phyloP scores from a whole-genome alignment of 1,140 invertebrate genomes.

The Drosophila tropicalis region DNA sequence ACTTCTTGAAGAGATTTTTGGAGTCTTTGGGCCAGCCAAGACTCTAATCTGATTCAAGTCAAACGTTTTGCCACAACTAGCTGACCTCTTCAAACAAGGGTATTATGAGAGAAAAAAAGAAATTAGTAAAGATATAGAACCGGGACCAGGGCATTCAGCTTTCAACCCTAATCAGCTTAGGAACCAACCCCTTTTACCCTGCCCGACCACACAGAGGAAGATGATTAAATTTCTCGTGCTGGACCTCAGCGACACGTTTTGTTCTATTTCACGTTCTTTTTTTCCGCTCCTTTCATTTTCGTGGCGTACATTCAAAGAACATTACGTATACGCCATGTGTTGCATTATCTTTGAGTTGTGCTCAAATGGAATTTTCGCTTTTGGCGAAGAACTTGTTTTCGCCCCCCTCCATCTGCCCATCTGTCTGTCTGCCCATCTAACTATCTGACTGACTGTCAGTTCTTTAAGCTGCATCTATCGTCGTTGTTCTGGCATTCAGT shows the following conservation, averaged over 20 bases:
- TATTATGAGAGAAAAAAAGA: constrained; percentile 16
- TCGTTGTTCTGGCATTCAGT: constrained; percentile 19
- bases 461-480: constrained; percentile 55
- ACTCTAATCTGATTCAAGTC: neutral
- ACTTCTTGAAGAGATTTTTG: too few species aligned
- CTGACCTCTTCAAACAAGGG: neutral
- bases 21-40: too few species aligned
- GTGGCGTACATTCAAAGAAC: constrained; percentile 56
- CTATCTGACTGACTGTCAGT: constrained; percentile 44
- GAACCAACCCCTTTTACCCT: neutral
- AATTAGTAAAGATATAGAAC: constrained; percentile 43
- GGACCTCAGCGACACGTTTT: constrained; percentile 1
- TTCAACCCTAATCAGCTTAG: constrained; percentile 72
- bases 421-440: constrained; percentile 1
- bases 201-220: constrained; percentile 23
- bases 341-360: constrained; percentile 37
- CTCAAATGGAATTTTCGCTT: constrained; percentile 1
- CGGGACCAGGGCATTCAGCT: neutral
- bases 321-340: constrained; percentile 77
- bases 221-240: constrained; percentile 58
- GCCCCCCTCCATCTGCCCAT: constrained; percentile 17
- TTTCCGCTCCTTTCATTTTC: constrained; percentile 18
- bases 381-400: constrained; percentile 14
- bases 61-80: neutral
- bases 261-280: neutral